phyloP scores from a whole-genome alignment of 1,140 invertebrate genomes.

The Brachionus manjavacas region DNA sequence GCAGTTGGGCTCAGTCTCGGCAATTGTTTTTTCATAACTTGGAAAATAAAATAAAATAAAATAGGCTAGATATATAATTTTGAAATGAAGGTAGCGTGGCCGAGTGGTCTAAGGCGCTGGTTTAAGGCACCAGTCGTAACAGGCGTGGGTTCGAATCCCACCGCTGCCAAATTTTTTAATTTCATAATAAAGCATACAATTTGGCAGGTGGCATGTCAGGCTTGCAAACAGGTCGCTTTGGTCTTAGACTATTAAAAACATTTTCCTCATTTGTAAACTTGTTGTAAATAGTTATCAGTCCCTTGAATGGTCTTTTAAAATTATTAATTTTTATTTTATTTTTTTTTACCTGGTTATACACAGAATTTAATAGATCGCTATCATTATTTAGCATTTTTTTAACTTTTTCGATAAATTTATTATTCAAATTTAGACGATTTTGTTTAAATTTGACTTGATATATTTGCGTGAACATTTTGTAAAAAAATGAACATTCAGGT shows the following conservation, averaged over 20 bases:
- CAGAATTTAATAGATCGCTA: constrained; percentile 47
- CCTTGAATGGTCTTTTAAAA: not conserved
- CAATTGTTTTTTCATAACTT: constrained; percentile 47
- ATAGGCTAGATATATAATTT: constrained; percentile 26
- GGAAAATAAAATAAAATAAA: constrained; percentile 43
- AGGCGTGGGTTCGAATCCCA: constrained; percentile 98
- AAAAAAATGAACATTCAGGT: not conserved
- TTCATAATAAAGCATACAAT: constrained; percentile 45
- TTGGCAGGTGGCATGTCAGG: constrained; percentile 45
- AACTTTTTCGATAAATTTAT: constrained; percentile 45
- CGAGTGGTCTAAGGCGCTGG: constrained; percentile 98
- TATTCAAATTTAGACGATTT: not conserved
- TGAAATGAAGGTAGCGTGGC: constrained; percentile 74
- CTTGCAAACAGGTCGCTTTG: constrained; percentile 52
- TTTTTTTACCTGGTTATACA: constrained; percentile 48
- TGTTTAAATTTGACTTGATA: not conserved
- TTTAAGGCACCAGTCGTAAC: constrained; percentile 98
- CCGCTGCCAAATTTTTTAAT: constrained; percentile 70
- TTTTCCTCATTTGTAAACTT: constrained; percentile 53
- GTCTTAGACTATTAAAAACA: constrained; percentile 55
- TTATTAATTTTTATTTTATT: not conserved
- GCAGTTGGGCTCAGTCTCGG: constrained; percentile 47
- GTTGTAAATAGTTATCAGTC: constrained; percentile 45
- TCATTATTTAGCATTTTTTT: constrained; percentile 49
- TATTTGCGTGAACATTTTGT: not conserved